These are phyloP conservation scores for Xiphophorus birchmanni DNA, from an alignment of 2,797 vertebrate species.

Conservation along the genomic window DNA sequence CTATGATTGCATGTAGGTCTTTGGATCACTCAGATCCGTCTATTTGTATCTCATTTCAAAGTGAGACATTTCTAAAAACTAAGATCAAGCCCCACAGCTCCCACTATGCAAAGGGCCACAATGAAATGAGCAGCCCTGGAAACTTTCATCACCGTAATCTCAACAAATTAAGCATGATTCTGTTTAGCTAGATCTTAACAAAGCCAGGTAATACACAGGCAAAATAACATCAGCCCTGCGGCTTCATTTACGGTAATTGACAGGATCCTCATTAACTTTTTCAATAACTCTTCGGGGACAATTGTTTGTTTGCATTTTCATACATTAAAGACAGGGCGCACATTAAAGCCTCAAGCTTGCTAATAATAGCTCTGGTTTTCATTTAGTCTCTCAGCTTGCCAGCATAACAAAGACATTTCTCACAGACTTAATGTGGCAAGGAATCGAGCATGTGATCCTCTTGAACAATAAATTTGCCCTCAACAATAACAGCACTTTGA, in stretches of 20 bases:
- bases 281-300: conserved; percentile 8
- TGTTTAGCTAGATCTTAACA: conserved; percentile 25
- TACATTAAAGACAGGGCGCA: conserved; percentile 7
- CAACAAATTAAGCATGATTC: conserved; percentile 13
- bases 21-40: conserved; percentile 13
- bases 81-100: neutral
- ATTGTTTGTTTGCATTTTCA: conserved; percentile 25
- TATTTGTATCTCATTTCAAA: conserved; percentile 23
- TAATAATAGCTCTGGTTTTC: conserved; percentile 6
- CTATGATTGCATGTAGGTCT: conserved; percentile 7
- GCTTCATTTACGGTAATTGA: conserved; percentile 22
- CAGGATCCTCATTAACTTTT: conserved; percentile 39
- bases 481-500: conserved; percentile 20
- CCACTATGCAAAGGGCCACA: neutral
- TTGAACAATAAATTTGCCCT: conserved; percentile 2
- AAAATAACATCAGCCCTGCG: conserved; percentile 25
- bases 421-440: conserved; percentile 10
- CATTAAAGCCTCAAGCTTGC: conserved; percentile 16
- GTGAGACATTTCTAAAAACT: conserved; percentile 6
- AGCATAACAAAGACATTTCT: conserved; percentile 17
- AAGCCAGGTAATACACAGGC: neutral
- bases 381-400: conserved; percentile 14
- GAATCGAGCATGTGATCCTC: conserved; percentile 22
- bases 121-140: conserved; percentile 10
- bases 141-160: conserved; percentile 22